These are phyloP conservation scores for Mesochorus sp. DNA, from an alignment of 2,888 invertebrate species.

Conservation along the genomic window DNA sequence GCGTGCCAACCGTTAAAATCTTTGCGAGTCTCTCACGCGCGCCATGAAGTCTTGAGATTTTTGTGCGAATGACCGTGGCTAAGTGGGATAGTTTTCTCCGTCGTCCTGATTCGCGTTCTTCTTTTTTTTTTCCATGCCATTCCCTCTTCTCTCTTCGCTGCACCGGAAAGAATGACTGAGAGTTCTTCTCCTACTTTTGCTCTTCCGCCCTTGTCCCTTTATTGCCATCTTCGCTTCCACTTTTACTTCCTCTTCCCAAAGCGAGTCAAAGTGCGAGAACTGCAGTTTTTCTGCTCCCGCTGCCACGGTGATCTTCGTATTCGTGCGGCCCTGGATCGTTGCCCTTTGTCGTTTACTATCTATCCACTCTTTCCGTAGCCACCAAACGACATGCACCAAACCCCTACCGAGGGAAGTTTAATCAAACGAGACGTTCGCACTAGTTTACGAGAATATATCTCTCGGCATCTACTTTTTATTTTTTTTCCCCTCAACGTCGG, in stretches of 20 bases:
- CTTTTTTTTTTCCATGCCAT: background rate
- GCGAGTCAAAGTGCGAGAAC: constrained; percentile 38
- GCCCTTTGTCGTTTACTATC: constrained; percentile 46
- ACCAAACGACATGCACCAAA: constrained; percentile 29
- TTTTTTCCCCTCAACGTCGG: background rate
- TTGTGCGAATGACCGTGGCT: constrained; percentile 61
- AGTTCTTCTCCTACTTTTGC: constrained; percentile 37
- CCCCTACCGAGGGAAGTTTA: constrained; percentile 55
- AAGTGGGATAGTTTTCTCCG: constrained; percentile 53
- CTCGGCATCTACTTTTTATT: background rate
- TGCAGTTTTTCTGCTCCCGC: constrained; percentile 33
- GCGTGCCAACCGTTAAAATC: constrained; percentile 55
- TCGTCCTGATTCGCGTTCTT: constrained; percentile 30
- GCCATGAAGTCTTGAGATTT: constrained; percentile 52
- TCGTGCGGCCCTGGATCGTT: constrained; percentile 35
- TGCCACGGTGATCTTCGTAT: constrained; percentile 25
- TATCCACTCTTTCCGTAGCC: constrained; percentile 9
- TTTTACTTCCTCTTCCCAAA: constrained; percentile 47
- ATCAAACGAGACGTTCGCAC: constrained; percentile 61
- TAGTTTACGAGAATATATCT: constrained; percentile 57
- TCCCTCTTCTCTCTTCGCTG: background rate
- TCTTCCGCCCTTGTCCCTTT: constrained; percentile 48
- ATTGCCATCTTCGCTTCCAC: constrained; percentile 53
- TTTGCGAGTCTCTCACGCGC: constrained; percentile 41
- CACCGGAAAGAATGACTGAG: constrained; percentile 41